Evolutionary conservation across 2,888 invertebrate species (phyloP).

Genomic region (Spicauda simplicius): DNA sequence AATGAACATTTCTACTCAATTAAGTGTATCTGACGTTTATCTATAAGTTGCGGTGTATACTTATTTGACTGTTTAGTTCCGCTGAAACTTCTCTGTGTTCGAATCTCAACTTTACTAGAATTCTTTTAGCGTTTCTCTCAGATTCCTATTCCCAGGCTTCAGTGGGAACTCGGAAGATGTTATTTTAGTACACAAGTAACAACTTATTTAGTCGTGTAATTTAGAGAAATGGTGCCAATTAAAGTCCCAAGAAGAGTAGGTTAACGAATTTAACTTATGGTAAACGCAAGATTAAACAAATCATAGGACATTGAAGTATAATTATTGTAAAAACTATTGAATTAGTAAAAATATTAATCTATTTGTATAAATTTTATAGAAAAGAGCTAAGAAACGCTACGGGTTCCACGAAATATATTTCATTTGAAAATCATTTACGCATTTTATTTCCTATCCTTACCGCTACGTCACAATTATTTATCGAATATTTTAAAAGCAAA

Average conservation of each 20-base stretch:
- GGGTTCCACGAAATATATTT: conserved; percentile 83
- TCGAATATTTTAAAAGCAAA: neutral
- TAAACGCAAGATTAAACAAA: conserved; percentile 57
- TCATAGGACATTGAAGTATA: conserved; percentile 59
- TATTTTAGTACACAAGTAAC: conserved; percentile 32
- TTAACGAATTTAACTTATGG: conserved; percentile 56
- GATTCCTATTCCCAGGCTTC: neutral
- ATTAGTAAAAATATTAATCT: conserved; percentile 65
- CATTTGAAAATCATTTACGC: conserved; percentile 67
- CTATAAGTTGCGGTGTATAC: conserved; percentile 80
- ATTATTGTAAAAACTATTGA: conserved; percentile 53
- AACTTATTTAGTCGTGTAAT: conserved; percentile 41
- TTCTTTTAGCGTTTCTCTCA: conserved; percentile 70
- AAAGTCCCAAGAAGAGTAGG: conserved; percentile 62
- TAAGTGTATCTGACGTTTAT: conserved; percentile 52
- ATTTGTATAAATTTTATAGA: conserved; percentile 78
- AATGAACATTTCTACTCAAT: conserved; percentile 35
- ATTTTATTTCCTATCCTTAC: conserved; percentile 47
- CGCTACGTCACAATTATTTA: too few species aligned
- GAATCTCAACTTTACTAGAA: conserved; percentile 73
- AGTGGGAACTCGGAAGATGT: conserved; percentile 15
- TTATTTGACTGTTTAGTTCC: conserved; percentile 68
- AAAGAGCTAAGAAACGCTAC: conserved; percentile 84
- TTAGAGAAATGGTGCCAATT: conserved; percentile 71
- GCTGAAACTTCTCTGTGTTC: conserved; percentile 65